Evolutionary conservation across 2,888 invertebrate species (phyloP), one percentile per base, ranked within the genome.

Genomic region (Conchocele bisecta): DNA sequence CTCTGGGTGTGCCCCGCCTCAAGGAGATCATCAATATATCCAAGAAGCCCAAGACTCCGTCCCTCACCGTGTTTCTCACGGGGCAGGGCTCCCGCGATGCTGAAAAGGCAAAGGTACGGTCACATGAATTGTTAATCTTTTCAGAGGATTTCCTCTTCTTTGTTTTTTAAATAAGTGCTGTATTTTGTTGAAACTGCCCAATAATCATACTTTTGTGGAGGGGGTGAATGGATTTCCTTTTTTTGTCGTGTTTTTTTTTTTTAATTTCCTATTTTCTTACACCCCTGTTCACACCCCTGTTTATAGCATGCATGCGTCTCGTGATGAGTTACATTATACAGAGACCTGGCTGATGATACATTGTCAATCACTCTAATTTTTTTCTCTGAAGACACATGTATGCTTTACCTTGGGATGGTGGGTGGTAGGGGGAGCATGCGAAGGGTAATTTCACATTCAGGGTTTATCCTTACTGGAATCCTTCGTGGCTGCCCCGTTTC

Each of bases 71-170:
- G 0, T 99, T 98, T 91, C 93, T 99, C 63, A 97, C 96, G 5
- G 99, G 98, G n/a, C 96, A 96, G 9, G 98, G 98, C 0, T 98
- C 99, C 0, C 94, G 98, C 86, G 99, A 99, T 92, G 99, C 99
- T 0, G 99, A 99, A 90, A 99, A 99, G 89, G 99, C 99, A 0
- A 99, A 99, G 88, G 91, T 91, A 65, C n/a, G 11, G n/a, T 37
- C n/a, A 37, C 37, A 37, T 13, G 1, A 9, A 39, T 17, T 39
- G n/a, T 39, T 17, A 39, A 39, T 39, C 1, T 0, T 39, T 39
- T 39, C n/a, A 17, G 20, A 5, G n/a, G 39, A 1, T 3, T n/a
- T 9, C 20, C 5, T 20, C 11, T 39, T 6, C 39, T 39, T 5
- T 39, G 39, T 39, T n/a, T n/a, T n/a, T n/a, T n/a, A n/a, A n/a